Evolutionary conservation across 2,888 invertebrate species (phyloP).

Genomic region (Osedax frankpressi): DNA sequence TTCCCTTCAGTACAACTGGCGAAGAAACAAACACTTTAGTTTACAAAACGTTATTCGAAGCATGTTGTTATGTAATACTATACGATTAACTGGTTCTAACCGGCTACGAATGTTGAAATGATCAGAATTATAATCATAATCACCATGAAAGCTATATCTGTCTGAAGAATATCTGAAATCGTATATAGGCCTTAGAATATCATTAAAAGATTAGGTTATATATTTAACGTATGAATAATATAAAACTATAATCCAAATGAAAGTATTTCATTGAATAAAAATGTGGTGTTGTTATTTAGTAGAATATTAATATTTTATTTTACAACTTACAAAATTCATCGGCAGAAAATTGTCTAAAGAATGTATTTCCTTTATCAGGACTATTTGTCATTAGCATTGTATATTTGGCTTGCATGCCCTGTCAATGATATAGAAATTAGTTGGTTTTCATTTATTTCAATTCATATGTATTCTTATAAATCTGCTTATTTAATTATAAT

Average conservation of each 20-base stretch:
- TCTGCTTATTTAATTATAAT: too few species aligned
- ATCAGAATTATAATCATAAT: background rate
- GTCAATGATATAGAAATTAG: too few species aligned
- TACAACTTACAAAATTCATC: slow-evolving; percentile 75
- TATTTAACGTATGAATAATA: too few species aligned
- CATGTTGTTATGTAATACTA: background rate
- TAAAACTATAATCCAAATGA: too few species aligned
- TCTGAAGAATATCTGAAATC: slow-evolving; percentile 18
- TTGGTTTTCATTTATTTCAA: too few species aligned
- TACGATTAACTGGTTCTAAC: slow-evolving; percentile 2
- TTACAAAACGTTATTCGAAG: background rate
- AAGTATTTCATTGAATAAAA: too few species aligned
- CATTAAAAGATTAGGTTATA: too few species aligned
- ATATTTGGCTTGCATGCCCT: slow-evolving; percentile 68
- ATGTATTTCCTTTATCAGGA: slow-evolving; percentile 54
- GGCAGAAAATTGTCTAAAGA: slow-evolving; percentile 82
- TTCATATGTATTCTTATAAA: too few species aligned
- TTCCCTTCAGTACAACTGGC: slow-evolving; percentile 53
- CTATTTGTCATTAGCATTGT: slow-evolving; percentile 78
- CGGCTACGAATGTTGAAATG: slow-evolving; percentile 9
- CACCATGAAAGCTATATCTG: slow-evolving; percentile 11
- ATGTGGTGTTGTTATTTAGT: background rate
- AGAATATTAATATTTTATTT: background rate
- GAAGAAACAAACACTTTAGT: too few species aligned
- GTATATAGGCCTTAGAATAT: too few species aligned